These are phyloP conservation scores for Pristiophorus japonicus DNA, from an alignment of 2,113 vertebrate species.

Conservation along the genomic window DNA sequence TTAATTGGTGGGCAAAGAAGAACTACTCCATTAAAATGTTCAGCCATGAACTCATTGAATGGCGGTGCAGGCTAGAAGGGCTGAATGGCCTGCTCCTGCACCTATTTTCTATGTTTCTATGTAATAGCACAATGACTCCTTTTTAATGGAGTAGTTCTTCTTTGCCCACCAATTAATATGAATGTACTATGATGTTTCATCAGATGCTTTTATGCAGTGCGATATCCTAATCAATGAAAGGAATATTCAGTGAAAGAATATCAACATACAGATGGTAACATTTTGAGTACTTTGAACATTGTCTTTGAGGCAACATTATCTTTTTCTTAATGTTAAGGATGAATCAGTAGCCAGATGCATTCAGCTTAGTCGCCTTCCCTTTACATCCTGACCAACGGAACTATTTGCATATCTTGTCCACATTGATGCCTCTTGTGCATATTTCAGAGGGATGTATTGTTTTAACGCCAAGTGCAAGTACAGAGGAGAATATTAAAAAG, in stretches of 20 bases:
- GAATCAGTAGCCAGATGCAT: not conserved
- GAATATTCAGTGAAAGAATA: not conserved
- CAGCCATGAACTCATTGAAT: too few species aligned
- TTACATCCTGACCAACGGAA: not conserved
- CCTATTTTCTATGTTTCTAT: too few species aligned
- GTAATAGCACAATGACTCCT: not conserved
- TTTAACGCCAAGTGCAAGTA: not conserved
- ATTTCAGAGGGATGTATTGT: not conserved
- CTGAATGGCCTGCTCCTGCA: too few species aligned
- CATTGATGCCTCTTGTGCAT: not conserved
- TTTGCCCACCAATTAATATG: not conserved
- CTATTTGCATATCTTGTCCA: not conserved
- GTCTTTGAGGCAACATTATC: not conserved
- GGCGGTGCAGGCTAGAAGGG: too few species aligned
- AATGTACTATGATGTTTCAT: not conserved
- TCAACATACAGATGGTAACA: not conserved
- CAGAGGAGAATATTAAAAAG: not conserved
- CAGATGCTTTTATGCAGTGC: not conserved
- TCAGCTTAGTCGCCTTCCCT: not conserved
- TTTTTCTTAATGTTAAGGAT: conserved; percentile 1
- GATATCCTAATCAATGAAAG: not conserved
- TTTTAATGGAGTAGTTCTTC: not conserved
- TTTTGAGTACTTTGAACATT: conserved; percentile 9
- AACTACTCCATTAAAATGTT: not conserved
- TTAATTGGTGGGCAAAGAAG: not conserved